phyloP scores from a whole-genome alignment of 2,113 vertebrate species.

The Anthoscopus minutus region DNA sequence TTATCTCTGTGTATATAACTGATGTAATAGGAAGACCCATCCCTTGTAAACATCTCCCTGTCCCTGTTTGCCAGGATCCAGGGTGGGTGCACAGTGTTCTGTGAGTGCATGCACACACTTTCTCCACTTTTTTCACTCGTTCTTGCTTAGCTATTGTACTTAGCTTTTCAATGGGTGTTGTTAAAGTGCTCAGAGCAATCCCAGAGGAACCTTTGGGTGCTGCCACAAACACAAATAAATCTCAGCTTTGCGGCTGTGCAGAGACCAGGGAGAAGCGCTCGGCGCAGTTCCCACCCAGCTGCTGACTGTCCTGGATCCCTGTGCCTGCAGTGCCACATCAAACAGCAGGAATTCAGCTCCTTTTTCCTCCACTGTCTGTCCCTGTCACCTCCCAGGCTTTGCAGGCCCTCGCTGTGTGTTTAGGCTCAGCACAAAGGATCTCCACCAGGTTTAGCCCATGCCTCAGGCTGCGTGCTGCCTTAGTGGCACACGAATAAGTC shows the following conservation, averaged over 20 bases:
- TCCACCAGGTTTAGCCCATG: neutral
- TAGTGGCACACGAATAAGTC: neutral
- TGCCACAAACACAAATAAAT: neutral
- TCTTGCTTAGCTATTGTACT: neutral
- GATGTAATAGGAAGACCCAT: neutral
- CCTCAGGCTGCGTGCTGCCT: neutral
- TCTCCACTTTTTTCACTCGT: neutral
- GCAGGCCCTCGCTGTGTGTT: neutral
- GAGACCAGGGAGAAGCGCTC: neutral
- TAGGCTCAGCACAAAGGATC: neutral
- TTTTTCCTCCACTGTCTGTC: neutral
- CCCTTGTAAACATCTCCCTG: neutral
- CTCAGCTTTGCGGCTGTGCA: neutral
- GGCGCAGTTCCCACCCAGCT: neutral
- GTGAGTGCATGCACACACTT: rapidly evolving
- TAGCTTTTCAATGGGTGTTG: neutral
- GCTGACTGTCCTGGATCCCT: neutral
- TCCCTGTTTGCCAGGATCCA: neutral
- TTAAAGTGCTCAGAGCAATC: neutral
- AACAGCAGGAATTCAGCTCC: neutral
- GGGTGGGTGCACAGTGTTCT: neutral
- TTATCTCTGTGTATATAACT: neutral
- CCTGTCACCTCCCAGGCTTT: neutral
- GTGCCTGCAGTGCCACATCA: neutral
- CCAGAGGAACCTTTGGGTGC: neutral